Percentiles rank a stretch among this genome's conserved stretches.
phyloP scores from a whole-genome alignment of 1,140 invertebrate species.

The Muscidifurax raptorellus region DNA sequence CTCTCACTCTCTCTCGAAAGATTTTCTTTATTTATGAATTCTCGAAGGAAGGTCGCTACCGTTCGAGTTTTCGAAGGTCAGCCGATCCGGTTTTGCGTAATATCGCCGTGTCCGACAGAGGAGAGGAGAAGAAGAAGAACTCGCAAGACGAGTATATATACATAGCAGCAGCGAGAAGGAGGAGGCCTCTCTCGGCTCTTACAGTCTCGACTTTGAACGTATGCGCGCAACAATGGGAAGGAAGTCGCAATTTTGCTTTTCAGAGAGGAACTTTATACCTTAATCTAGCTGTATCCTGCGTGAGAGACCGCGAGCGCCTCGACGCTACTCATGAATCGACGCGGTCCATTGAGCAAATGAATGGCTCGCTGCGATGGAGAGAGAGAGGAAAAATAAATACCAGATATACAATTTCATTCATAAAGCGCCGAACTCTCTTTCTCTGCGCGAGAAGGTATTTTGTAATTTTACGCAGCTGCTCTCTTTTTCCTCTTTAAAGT shows the following conservation, averaged over 20 bases:
- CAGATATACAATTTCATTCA: slow-evolving; percentile 39
- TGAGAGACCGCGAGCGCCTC: neutral
- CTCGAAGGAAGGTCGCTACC: slow-evolving; percentile 49
- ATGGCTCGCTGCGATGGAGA: neutral
- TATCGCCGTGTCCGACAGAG: slow-evolving; percentile 1
- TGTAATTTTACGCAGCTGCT: neutral
- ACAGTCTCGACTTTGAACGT: slow-evolving; percentile 26
- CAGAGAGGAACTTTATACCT: slow-evolving; percentile 44
- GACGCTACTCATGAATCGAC: slow-evolving; percentile 20
- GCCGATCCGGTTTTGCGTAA: slow-evolving; percentile 54
- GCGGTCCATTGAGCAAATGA: slow-evolving; percentile 21
- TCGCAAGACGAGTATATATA: slow-evolving; percentile 32
- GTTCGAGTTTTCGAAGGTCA: slow-evolving; percentile 53
- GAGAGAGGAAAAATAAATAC: slow-evolving; percentile 2
- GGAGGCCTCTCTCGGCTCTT: slow-evolving; percentile 11
- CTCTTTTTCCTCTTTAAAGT: neutral
- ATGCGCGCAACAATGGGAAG: slow-evolving; percentile 47
- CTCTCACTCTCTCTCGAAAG: neutral
- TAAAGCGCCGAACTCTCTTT: neutral
- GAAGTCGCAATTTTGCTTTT: slow-evolving; percentile 53
- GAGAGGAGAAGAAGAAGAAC: slow-evolving; percentile 3
- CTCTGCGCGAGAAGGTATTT: neutral
- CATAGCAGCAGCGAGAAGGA: neutral
- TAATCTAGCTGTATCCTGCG: slow-evolving; percentile 49
- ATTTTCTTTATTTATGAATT: slow-evolving; percentile 50